phyloP scores from a whole-genome alignment of 2,888 invertebrate species.

The Caenorhabditis sinica region DNA sequence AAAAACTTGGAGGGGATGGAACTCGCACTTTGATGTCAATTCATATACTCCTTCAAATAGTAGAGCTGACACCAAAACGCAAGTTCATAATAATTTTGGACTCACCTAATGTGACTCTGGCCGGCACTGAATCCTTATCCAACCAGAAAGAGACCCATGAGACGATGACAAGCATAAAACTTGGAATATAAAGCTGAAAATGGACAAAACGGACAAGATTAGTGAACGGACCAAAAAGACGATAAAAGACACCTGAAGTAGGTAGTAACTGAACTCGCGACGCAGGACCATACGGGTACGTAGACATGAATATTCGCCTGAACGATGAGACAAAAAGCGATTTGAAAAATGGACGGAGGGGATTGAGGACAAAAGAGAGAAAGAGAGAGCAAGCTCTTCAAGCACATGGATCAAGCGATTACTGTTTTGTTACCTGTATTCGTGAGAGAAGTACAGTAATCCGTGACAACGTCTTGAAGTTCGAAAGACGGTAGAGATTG shows the following conservation, averaged over 20 bases:
- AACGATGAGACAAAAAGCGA: slow-evolving; percentile 45
- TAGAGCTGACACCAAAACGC: too few species aligned
- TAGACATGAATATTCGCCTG: slow-evolving; percentile 82
- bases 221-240: slow-evolving; percentile 1
- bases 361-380: background rate
- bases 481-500: slow-evolving; percentile 91
- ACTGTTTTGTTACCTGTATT: slow-evolving; percentile 89
- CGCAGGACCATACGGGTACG: slow-evolving; percentile 80
- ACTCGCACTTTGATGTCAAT: too few species aligned
- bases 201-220: slow-evolving; percentile 91
- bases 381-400: slow-evolving; percentile 13
- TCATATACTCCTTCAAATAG: too few species aligned
- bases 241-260: slow-evolving; percentile 60
- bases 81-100: background rate
- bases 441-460: slow-evolving; percentile 97
- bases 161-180: slow-evolving; percentile 92
- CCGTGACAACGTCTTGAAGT: slow-evolving; percentile 94
- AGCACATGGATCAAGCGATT: background rate
- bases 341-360: background rate
- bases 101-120: slow-evolving; percentile 82
- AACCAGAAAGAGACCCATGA: slow-evolving; percentile 80
- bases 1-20: too few species aligned
- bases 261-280: slow-evolving; percentile 90
- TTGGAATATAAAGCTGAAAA: slow-evolving; percentile 95
- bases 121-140: slow-evolving; percentile 84